These are phyloP conservation scores for Scaptomyza hsui DNA, from an alignment of 1,140 invertebrate species.

Conservation along the genomic window DNA sequence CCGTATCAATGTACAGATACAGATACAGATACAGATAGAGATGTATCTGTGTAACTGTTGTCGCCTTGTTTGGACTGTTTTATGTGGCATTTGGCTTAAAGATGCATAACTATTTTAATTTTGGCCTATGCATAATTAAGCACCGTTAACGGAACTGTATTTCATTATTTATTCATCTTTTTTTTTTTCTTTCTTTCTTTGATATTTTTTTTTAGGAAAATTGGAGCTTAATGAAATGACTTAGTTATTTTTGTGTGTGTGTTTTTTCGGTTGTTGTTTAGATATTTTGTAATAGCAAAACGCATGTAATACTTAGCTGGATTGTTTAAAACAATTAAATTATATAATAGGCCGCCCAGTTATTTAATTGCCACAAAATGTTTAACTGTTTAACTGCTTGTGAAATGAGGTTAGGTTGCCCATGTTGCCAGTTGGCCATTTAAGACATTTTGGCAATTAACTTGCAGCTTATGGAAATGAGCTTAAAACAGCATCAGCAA, in stretches of 20 bases:
- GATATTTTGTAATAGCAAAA: conserved; percentile 33
- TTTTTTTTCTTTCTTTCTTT: neutral
- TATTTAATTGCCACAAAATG: conserved; percentile 78
- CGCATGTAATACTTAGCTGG: conserved; percentile 59
- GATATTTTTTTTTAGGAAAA: conserved; percentile 51
- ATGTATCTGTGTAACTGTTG: conserved; percentile 10
- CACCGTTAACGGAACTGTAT: conserved; percentile 77
- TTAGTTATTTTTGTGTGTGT: conserved; percentile 33
- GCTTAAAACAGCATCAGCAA: conserved; percentile 17
- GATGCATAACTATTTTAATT: conserved; percentile 45
- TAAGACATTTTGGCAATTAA: conserved; percentile 45
- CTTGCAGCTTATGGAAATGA: conserved; percentile 62
- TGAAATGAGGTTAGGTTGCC: conserved; percentile 70
- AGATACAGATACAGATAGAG: neutral
- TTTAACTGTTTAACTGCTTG: conserved; percentile 74
- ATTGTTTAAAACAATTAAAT: conserved; percentile 74
- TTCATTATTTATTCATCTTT: conserved; percentile 21
- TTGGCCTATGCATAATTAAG: conserved; percentile 72
- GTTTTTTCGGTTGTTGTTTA: conserved; percentile 9
- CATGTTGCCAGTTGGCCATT: conserved; percentile 24
- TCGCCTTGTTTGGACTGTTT: conserved; percentile 31
- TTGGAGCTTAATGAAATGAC: conserved; percentile 58
- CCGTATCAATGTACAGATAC: conserved; percentile 5
- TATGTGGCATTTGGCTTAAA: conserved; percentile 18
- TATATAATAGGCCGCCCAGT: conserved; percentile 77